phyloP scores from a whole-genome alignment of 1,140 invertebrate species.

The Rhagoletis zephyria region DNA sequence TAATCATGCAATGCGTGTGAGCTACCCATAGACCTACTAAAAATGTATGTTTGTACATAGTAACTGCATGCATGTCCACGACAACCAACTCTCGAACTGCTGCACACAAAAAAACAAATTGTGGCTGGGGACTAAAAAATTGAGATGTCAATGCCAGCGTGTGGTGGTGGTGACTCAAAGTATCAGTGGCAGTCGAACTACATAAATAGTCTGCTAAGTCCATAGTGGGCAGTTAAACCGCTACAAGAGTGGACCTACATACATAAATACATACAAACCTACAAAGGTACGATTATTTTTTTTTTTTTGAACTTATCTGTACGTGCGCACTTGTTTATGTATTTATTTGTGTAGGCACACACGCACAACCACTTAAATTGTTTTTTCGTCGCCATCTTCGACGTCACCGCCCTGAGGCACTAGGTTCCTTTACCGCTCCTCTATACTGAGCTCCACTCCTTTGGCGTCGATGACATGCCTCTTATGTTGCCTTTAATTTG shows the following conservation, averaged over 20 bases:
- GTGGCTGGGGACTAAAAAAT: slow-evolving; percentile 1
- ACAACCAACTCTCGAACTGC: neutral
- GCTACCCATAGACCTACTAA: neutral
- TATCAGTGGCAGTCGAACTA: slow-evolving; percentile 6
- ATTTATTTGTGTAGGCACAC: neutral
- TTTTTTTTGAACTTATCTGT: neutral
- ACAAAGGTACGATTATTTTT: neutral
- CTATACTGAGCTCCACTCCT: neutral
- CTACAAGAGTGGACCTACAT: neutral
- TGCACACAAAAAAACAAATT: neutral
- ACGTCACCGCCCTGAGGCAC: neutral
- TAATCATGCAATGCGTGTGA: slow-evolving; percentile 19
- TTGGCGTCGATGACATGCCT: neutral
- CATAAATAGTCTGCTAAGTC: neutral
- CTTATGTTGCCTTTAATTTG: slow-evolving; percentile 8
- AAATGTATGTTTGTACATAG: neutral
- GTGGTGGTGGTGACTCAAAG: slow-evolving; percentile 18
- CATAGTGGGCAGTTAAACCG: neutral
- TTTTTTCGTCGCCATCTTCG: neutral
- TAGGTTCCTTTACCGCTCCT: neutral
- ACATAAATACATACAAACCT: neutral
- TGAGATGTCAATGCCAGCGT: slow-evolving; percentile 17
- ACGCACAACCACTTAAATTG: slow-evolving; percentile 11
- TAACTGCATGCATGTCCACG: too few relatives aligned
- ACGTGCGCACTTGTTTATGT: neutral